Conservation (phyloP, 2,888 invertebrate genomes). For the Tetragonisca angustula region DNA sequence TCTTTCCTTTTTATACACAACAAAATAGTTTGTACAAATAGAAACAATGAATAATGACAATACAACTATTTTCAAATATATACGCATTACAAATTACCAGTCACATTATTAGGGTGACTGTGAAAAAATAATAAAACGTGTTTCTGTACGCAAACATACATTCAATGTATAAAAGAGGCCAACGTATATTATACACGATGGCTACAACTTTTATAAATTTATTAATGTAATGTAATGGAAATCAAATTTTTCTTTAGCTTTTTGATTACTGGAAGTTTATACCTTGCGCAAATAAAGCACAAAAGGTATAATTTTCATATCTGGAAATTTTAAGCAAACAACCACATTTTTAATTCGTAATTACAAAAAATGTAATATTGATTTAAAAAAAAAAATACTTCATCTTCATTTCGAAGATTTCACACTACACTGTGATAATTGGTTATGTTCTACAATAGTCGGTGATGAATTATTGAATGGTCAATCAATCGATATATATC, state of each 20-base stretch:
- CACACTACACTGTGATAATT: neutral
- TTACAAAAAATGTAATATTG: neutral
- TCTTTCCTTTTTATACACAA: conserved; percentile 35
- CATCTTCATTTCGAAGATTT: neutral
- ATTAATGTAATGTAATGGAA: conserved; percentile 40
- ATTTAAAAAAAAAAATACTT: neutral
- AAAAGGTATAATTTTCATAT: conserved; percentile 37
- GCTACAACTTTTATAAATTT: conserved; percentile 49
- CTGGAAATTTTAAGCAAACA: conserved; percentile 61
- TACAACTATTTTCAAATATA: conserved; percentile 44
- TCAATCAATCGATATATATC: conserved; percentile 2
- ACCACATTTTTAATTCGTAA: neutral
- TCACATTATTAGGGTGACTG: conserved; percentile 31
- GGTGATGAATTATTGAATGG: conserved; percentile 2
- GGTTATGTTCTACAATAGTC: conserved; percentile 23
- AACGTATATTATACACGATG: conserved; percentile 32
- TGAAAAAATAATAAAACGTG: conserved; percentile 48
- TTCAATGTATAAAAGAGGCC: conserved; percentile 46
- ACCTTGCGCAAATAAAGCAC: conserved; percentile 43
- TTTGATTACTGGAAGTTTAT: conserved; percentile 35
- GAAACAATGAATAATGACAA: conserved; percentile 38
- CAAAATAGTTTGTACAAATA: conserved; percentile 40
- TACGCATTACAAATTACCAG: conserved; percentile 60
- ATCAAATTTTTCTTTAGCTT: conserved; percentile 40
- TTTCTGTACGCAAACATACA: conserved; percentile 59